A percentile compares a stretch with the other conserved stretches of the same genome.
Conservation (phyloP, 2,113 vertebrate genomes). For the Macrotus californicus region DNA sequence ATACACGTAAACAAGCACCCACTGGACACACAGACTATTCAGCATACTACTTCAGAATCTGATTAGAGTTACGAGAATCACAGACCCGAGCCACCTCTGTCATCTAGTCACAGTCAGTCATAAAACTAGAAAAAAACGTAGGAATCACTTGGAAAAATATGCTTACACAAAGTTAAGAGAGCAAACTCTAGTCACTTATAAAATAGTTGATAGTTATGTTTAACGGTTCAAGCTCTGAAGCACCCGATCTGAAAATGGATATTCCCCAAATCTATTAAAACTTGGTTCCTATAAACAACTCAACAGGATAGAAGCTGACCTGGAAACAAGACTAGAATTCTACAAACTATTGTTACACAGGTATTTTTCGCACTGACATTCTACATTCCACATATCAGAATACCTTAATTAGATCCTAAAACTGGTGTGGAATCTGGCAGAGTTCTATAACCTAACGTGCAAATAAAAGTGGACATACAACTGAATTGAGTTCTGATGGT, state of each 20-base stretch:
- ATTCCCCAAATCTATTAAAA: background rate
- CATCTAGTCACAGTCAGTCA: background rate
- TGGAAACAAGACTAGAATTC: background rate
- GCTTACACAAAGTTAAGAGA: background rate
- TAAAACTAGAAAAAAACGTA: background rate
- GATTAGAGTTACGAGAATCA: background rate
- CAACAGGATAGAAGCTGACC: background rate
- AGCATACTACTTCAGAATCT: background rate
- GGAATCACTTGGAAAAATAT: background rate
- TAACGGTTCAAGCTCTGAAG: background rate
- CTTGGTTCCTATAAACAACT: background rate
- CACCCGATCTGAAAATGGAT: background rate
- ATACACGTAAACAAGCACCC: background rate
- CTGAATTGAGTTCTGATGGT: background rate
- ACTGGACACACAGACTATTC: background rate
- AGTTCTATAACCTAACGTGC: background rate
- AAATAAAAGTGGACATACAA: background rate
- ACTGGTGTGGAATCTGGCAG: background rate
- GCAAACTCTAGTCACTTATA: background rate
- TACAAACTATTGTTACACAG: background rate
- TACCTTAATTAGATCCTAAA: background rate
- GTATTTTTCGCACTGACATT: background rate
- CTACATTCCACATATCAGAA: background rate
- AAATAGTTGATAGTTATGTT: background rate
- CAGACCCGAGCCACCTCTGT: background rate